Percentiles rank a stretch among this genome's conserved stretches.
These are phyloP conservation scores for Prionace glauca DNA, from an alignment of 2,797 vertebrate species.

Conservation along the genomic window DNA sequence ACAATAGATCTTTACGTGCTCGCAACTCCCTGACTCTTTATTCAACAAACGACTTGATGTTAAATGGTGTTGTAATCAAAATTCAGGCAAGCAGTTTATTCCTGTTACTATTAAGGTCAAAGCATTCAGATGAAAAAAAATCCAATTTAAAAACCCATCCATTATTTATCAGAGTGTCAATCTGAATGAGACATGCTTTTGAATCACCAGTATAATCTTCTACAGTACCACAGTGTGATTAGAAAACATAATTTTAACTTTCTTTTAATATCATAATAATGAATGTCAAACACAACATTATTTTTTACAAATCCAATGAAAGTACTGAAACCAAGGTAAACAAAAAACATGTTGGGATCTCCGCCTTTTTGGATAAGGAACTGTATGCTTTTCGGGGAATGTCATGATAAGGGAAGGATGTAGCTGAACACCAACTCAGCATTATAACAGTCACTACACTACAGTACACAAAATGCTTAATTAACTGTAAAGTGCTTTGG, in stretches of 20 bases:
- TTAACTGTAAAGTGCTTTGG: no score
- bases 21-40: not conserved
- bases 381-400: not conserved
- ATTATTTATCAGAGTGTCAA: not conserved
- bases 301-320: not conserved
- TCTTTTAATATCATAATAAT: not conserved
- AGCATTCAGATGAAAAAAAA: not conserved
- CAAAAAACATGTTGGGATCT: not conserved
- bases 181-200: not conserved
- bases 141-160: not conserved
- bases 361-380: not conserved
- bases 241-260: not conserved
- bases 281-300: not conserved
- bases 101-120: not conserved
- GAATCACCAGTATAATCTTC: not conserved
- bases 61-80: not conserved
- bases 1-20: not conserved
- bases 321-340: not conserved
- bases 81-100: not conserved
- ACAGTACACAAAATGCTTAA: no score
- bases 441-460: not conserved
- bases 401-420: not conserved
- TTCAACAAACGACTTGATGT: not conserved
- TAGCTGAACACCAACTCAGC: no score
- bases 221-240: not conserved